Percentiles rank a stretch among this genome's conserved stretches.
Evolutionary conservation across 2,888 invertebrate genomes (phyloP).

Genomic region (Pyrrhosoma nymphula): DNA sequence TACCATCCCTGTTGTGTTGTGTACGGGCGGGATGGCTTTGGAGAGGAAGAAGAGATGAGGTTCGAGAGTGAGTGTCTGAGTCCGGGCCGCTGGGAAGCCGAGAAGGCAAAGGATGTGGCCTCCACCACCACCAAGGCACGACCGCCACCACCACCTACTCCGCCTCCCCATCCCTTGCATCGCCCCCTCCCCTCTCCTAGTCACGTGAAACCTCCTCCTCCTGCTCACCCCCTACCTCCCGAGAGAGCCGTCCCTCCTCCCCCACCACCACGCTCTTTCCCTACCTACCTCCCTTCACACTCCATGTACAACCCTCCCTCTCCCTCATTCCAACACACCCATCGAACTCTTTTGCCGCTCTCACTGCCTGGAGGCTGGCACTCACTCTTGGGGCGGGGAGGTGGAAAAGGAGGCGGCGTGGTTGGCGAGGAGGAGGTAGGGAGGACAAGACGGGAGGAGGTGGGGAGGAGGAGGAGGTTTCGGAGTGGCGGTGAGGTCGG

Average conservation of each 20-base stretch:
- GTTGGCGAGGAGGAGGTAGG: not conserved
- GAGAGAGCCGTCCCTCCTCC: not conserved
- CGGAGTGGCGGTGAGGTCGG: not conserved
- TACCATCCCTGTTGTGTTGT: too few relatives aligned
- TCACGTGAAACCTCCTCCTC: conserved; percentile 62
- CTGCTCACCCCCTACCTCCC: not conserved
- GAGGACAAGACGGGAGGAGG: not conserved
- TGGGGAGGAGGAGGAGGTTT: not conserved
- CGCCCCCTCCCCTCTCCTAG: conserved; percentile 15
- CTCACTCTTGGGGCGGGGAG: not conserved
- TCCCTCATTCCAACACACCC: conserved; percentile 46
- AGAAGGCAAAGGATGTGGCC: conserved; percentile 44
- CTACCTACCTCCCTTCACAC: not conserved
- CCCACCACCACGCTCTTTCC: not conserved
- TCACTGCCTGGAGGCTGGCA: conserved; percentile 62
- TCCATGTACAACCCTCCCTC: not conserved
- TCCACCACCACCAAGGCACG: conserved; percentile 18
- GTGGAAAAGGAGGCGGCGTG: not conserved
- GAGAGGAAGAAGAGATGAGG: conserved; percentile 7
- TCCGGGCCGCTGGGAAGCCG: conserved; percentile 38
- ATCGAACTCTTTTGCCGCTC: conserved; percentile 56
- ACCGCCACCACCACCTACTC: not conserved
- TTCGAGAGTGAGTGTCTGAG: not conserved
- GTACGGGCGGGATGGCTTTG: not conserved
- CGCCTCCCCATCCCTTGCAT: not conserved